Evolutionary conservation across 1,140 invertebrate species (phyloP).

Genomic region (Eubasilissa regina): DNA sequence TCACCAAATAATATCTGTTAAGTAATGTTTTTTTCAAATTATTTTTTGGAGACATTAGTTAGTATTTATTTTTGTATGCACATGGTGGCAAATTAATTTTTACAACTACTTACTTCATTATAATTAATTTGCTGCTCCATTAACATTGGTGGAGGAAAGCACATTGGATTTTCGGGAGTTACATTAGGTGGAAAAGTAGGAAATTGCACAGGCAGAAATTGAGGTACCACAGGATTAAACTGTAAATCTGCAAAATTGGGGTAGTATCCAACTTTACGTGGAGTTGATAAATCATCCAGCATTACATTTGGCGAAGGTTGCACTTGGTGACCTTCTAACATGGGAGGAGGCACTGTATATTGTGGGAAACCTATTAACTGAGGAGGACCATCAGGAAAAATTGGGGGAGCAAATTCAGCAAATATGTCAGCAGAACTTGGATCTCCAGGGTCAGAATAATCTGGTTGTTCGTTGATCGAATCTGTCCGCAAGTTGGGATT

Average conservation of each 20-base stretch:
- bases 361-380: no score
- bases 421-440: background rate
- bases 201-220: background rate
- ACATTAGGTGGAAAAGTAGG: background rate
- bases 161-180: background rate
- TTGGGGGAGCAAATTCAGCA: background rate
- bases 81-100: no score
- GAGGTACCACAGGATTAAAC: background rate
- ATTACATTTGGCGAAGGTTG: no score
- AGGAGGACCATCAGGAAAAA: no score
- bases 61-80: no score
- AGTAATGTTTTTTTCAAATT: no score
- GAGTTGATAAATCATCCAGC: no score
- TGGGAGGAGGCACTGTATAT: constrained; percentile 13
- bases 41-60: no score
- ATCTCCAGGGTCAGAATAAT: background rate
- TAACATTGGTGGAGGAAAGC: background rate
- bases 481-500: background rate
- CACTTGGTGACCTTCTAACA: background rate
- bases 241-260: constrained; percentile 5
- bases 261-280: background rate
- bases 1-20: no score
- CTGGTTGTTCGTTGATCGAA: background rate
- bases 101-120: no score
- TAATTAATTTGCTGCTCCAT: no score